These are phyloP conservation scores for Gortyna flavago DNA, from an alignment of 2,888 invertebrate genomes.

Conservation along the genomic window DNA sequence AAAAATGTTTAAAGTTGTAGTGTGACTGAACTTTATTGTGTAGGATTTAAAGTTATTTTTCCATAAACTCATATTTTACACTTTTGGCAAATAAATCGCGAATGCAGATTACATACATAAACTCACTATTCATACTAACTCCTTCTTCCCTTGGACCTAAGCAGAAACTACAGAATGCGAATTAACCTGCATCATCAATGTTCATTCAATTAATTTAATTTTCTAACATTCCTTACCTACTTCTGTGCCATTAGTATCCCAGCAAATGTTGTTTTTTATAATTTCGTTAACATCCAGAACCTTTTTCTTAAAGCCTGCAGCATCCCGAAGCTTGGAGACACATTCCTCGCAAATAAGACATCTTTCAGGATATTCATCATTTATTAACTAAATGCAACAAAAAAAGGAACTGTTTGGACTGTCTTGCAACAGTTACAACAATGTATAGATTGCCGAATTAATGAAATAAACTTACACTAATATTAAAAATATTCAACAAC, in stretches of 20 bases:
- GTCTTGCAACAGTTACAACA: background rate
- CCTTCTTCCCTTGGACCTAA: no score
- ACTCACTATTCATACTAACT: no score
- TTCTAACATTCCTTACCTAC: background rate
- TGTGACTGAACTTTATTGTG: no score
- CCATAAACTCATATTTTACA: no score
- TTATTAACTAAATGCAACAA: slow-evolving; percentile 31
- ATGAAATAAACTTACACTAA: slow-evolving; percentile 48
- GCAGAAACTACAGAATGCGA: no score
- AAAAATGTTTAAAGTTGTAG: no score
- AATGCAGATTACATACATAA: no score
- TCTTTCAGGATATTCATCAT: slow-evolving; percentile 9
- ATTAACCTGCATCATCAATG: background rate
- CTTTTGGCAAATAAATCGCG: no score
- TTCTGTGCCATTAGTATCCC: background rate
- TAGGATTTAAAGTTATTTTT: no score
- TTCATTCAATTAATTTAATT: background rate
- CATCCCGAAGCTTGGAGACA: slow-evolving; percentile 54
- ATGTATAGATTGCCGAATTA: background rate
- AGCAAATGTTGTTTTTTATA: slow-evolving; percentile 12
- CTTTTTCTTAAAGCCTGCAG: slow-evolving; percentile 55
- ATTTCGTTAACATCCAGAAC: slow-evolving; percentile 47
- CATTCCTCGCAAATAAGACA: slow-evolving; percentile 60
- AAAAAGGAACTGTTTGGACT: no score
- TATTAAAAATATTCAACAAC: slow-evolving; percentile 54